Evolutionary conservation across 2,113 vertebrate species (phyloP), one percentile per base, ranked within the genome.

Genomic region (Physeter macrocephalus): DNA sequence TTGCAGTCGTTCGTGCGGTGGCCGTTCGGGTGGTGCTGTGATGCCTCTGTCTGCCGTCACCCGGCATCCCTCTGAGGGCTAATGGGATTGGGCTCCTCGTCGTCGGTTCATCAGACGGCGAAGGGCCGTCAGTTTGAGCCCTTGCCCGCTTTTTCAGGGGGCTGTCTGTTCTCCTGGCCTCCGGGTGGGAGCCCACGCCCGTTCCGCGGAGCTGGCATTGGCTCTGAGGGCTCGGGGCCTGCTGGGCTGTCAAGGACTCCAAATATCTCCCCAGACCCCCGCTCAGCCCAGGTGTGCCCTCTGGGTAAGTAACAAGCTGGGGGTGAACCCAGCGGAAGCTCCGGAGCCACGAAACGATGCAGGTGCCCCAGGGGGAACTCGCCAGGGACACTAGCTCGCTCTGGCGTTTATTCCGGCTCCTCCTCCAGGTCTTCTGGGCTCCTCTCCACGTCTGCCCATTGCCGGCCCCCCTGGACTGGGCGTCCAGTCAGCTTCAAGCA

Each of bases 21-120:
- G 61, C 11, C 31, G 15, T 36, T 29, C 2, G 7, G 43, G 27
- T 3, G 21, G 8, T 1, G 2, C 17, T 25, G 5, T 1, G 15
- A 29, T 8, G n/a, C 23, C 75, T 74, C 34, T 2, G 14, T 14
- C 6, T 21, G 77, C 43, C n/a, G 61, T 64, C 25, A 29, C 29
- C 31, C 21, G 57, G n/a, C 10, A 17, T 23, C 41, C 43, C 67
- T 10, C 66, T 7, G 3, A 1, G 15, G 77, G n/a, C n/a, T 10
- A 2, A 18, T 4, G 77, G 75, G 5, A 17, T 1, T 62, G 74
- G 84, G 62, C 34, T 46, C 8, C 34, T 57, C 1, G 21, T 5
- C 0, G 1, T 18, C 12, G 31, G 14, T 11, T 57, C 29, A 34
- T 9, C 0, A 0, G 36, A 27, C 3, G 13, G 31, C 13, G 52